phyloP scores from a whole-genome alignment of 2,888 invertebrate genomes.

The Eucriotettix oculatus region DNA sequence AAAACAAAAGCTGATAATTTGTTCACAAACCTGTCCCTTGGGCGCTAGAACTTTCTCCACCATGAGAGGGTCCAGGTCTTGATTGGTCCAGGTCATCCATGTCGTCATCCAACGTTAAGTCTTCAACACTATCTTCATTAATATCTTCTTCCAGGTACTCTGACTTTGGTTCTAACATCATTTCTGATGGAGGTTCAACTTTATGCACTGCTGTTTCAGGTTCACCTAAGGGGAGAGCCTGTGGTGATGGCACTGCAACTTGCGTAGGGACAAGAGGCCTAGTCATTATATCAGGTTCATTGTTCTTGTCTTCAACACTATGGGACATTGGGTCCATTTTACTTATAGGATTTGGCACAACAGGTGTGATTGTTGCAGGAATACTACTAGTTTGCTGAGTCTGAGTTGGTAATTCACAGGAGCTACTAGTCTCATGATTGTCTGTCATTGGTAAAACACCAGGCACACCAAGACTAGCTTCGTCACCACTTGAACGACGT shows the following conservation, averaged over 20 bases:
- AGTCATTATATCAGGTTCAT: background rate
- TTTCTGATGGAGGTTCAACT: constrained; percentile 10
- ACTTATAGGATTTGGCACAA: constrained; percentile 17
- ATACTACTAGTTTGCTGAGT: constrained; percentile 22
- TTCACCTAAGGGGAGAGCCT: constrained; percentile 1
- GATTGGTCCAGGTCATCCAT: constrained; percentile 45
- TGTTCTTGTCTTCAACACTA: background rate
- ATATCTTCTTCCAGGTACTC: constrained; percentile 50
- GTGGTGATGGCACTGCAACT: background rate
- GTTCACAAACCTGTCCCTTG: constrained; percentile 33
- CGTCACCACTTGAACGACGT: constrained; percentile 14
- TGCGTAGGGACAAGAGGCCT: constrained; percentile 1
- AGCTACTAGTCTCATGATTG: constrained; percentile 16
- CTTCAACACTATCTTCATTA: constrained; percentile 63
- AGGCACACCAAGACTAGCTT: constrained; percentile 11
- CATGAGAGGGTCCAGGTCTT: constrained; percentile 44
- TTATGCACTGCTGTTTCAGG: constrained; percentile 8
- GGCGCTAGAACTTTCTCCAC: constrained; percentile 19
- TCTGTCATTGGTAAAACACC: constrained; percentile 9
- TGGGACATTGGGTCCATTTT: background rate
- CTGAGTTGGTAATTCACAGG: constrained; percentile 17
- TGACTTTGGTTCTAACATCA: constrained; percentile 53
- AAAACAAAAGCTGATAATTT: background rate
- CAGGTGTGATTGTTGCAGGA: constrained; percentile 25
- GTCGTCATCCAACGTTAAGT: constrained; percentile 65